phyloP scores from a whole-genome alignment of 2,797 vertebrate species.

The Garrulus glandarius region DNA sequence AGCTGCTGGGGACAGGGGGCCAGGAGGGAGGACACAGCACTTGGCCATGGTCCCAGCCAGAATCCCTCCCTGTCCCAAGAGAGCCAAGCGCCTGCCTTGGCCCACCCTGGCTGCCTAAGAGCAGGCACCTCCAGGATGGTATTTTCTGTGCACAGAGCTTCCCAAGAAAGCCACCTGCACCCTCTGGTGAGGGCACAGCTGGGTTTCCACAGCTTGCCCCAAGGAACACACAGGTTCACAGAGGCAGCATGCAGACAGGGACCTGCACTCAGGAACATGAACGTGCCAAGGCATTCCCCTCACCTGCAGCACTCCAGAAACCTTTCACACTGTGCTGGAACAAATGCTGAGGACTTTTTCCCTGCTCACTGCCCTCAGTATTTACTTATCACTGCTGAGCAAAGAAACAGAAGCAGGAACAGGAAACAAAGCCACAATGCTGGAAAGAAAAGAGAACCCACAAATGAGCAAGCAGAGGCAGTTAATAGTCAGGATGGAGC shows the following conservation, averaged over 20 bases:
- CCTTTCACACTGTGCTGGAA: rapidly evolving
- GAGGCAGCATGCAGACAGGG: not conserved
- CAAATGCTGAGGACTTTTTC: not conserved
- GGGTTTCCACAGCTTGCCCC: not conserved
- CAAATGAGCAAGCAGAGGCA: not conserved
- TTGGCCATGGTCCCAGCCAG: not conserved
- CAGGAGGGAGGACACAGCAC: not conserved
- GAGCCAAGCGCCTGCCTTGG: not conserved
- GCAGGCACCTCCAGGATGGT: not conserved
- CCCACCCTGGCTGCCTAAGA: not conserved
- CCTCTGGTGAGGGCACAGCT: not conserved
- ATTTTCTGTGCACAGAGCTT: not conserved
- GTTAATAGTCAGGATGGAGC: not conserved
- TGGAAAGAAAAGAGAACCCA: not conserved
- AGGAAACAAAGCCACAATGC: not conserved
- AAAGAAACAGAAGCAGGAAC: not conserved
- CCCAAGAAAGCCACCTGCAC: not conserved
- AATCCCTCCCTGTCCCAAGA: not conserved
- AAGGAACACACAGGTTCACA: not conserved
- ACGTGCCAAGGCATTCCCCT: not conserved
- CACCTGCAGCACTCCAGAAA: not conserved
- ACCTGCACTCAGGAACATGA: rapidly evolving
- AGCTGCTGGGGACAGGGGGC: not conserved
- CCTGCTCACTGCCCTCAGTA: not conserved
- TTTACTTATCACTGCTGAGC: not conserved